phyloP scores from a whole-genome alignment of 2,888 invertebrate genomes.

The Sceliomorpha sp. region DNA sequence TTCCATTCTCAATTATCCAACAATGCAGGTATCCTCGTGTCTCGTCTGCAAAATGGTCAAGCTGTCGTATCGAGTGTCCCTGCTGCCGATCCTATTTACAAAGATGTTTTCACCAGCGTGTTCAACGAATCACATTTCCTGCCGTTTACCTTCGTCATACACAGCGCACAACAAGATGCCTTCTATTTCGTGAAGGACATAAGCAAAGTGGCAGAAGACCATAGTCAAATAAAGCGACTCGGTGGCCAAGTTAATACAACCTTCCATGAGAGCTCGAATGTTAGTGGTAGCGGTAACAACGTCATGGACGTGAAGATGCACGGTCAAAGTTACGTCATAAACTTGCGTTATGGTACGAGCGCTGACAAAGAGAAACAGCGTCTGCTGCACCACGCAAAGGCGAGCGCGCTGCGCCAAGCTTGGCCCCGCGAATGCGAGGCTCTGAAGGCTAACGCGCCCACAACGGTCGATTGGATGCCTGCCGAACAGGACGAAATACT shows the following conservation, averaged over 20 bases:
- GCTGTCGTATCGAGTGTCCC: conserved; percentile 93
- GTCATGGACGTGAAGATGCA: conserved; percentile 93
- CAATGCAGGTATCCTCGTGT: conserved; percentile 85
- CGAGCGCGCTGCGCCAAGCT: conserved; percentile 92
- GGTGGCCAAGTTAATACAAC: conserved; percentile 95
- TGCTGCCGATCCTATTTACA: conserved; percentile 93
- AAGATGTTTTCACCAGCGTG: conserved; percentile 95
- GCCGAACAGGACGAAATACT: conserved; percentile 93
- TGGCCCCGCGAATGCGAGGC: conserved; percentile 96
- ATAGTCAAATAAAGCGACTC: conserved; percentile 92
- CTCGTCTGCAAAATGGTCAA: conserved; percentile 88
- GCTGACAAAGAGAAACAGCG: conserved; percentile 94
- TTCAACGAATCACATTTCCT: conserved; percentile 93
- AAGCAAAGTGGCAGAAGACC: conserved; percentile 91
- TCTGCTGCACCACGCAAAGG: conserved; percentile 93
- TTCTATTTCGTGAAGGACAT: conserved; percentile 97
- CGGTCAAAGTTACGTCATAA: conserved; percentile 93
- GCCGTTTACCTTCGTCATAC: conserved; percentile 93
- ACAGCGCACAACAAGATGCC: conserved; percentile 93
- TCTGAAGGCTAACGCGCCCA: conserved; percentile 88
- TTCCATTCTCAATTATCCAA: too few relatives aligned
- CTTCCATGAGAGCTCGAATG: conserved; percentile 88
- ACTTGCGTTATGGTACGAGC: conserved; percentile 96
- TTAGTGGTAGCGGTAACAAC: conserved; percentile 86
- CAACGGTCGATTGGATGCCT: conserved; percentile 91